Evolutionary conservation across 2,888 invertebrate species (phyloP).

Genomic region (Neria commutata): DNA sequence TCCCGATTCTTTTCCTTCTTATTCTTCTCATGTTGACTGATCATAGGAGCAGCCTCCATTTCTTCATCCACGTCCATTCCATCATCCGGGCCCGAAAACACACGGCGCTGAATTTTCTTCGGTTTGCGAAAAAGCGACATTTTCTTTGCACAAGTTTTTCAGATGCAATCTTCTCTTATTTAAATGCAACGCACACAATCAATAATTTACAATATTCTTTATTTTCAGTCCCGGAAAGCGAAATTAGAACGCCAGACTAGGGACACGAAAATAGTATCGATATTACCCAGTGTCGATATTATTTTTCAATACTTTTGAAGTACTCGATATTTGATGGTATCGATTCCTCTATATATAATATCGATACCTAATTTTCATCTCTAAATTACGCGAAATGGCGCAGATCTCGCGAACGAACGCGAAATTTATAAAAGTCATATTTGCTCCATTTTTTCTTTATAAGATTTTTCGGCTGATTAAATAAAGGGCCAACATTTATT

Average conservation of each 20-base stretch:
- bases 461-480: too few species aligned
- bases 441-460: too few species aligned
- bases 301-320: too few species aligned
- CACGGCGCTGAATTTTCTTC: slow-evolving; percentile 79
- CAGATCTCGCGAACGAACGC: too few species aligned
- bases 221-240: not conserved
- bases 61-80: slow-evolving; percentile 57
- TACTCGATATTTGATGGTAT: too few species aligned
- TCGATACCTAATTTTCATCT: too few species aligned
- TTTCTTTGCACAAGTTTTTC: slow-evolving; percentile 23
- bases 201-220: not conserved
- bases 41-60: slow-evolving; percentile 36
- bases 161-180: slow-evolving; percentile 5
- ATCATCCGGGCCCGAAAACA: slow-evolving; percentile 65
- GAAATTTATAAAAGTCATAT: too few species aligned
- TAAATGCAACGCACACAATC: not conserved
- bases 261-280: too few species aligned
- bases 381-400: too few species aligned
- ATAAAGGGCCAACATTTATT: too few species aligned
- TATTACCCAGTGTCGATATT: too few species aligned
- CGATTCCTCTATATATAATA: too few species aligned
- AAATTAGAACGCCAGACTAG: not conserved
- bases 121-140: slow-evolving; percentile 91
- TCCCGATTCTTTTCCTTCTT: slow-evolving; percentile 52
- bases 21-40: slow-evolving; percentile 39